Base-by-base conservation (phyloP, 2,888 invertebrate species). In the Pyrocoelia pectoralis region DNA sequence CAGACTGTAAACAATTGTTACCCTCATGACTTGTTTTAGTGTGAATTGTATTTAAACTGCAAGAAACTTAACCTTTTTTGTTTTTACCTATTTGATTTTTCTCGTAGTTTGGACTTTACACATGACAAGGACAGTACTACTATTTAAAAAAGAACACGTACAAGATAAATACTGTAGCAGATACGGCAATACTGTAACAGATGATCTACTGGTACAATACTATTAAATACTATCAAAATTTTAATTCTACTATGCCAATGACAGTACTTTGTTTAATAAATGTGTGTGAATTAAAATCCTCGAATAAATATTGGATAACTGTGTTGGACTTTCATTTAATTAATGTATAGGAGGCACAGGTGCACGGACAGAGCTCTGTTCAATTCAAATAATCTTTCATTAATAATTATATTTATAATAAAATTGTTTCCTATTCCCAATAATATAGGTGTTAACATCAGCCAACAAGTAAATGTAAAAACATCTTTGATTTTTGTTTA, bases 91-190 rank as follows among this genome's bases (percentile, higher is more conserved):
- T 49, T 48, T 19, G 38, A 65, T 68, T 67, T 64, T 65, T 61
- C 68, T 53, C 65, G 56, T 62, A 68, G 66, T 67, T 64, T 57
- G 61, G 67, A 68, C 68, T 66, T 61, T 17, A 61, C 41, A 66
- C 61, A 64, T 68, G 68, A 68, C 68, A 55, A 56, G 68, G 66
- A 68, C 68, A 66, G 43, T 61, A 65, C 61, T 33, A 64, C 55
- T 64, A 58, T 41, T 64, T 24, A 24, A 63, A 63, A 57, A 63
- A 17, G 63, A 58, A 59, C 60, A 60, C 55, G 55, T 60, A 64
- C 63, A 48, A 64, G 63, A 55, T 62, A 56, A 48, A 57, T 13
- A 14, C 38, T 38, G 43, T 40, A 61, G 14, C 41, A 52, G 63
- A 53, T 59, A n/a, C n/a, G n/a, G n/a, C n/a, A n/a, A n/a, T n/a